These are phyloP conservation scores for Astur gentilis DNA, from an alignment of 2,113 vertebrate genomes.

Conservation along the genomic window DNA sequence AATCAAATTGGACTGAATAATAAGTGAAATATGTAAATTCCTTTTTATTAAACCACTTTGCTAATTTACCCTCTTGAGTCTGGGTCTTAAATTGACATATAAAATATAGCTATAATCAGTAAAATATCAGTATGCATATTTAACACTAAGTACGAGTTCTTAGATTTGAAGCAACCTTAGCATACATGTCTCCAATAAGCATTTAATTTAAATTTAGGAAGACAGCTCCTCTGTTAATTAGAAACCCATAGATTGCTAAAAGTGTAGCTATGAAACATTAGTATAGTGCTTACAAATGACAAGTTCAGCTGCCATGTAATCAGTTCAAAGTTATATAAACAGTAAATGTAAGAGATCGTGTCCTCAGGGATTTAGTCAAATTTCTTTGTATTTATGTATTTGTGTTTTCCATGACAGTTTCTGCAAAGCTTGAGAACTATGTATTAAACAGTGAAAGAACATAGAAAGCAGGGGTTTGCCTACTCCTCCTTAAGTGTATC, in stretches of 20 bases:
- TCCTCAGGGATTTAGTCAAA: not conserved
- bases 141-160: not conserved
- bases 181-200: not conserved
- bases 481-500: not conserved
- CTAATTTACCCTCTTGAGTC: not conserved
- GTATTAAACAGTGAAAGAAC: not conserved
- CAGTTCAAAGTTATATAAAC: not conserved
- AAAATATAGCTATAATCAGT: not conserved
- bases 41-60: not conserved
- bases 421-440: not conserved
- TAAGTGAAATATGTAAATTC: not conserved
- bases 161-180: not conserved
- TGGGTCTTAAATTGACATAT: not conserved
- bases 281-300: not conserved
- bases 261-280: not conserved
- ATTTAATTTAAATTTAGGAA: conserved; percentile 2
- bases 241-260: not conserved
- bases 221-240: conserved; percentile 1
- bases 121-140: not conserved
- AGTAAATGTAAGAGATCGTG: not conserved
- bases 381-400: not conserved
- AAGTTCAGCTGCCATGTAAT: not conserved
- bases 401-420: not conserved
- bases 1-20: not conserved
- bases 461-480: not conserved